Evolutionary conservation across 2,797 vertebrate species (phyloP), one percentile per base, ranked within the genome.

Genomic region (Diplodus sargus): DNA sequence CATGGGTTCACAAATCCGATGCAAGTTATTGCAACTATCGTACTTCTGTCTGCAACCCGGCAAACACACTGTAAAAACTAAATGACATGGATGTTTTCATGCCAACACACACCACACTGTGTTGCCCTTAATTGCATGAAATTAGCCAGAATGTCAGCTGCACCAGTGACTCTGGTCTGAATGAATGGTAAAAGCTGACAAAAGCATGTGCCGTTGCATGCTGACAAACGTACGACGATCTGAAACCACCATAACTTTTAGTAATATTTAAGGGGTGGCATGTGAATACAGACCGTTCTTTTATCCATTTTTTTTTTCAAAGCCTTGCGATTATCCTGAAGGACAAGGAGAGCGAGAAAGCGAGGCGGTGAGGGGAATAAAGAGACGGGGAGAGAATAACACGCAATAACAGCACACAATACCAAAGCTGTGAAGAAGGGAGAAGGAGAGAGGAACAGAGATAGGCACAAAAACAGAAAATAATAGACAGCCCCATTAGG

Each of bases 401-500:
- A 39, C 56, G 69, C 34, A 51, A 79, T 59, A 76, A 79, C 59
- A 45, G 63, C 18, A 34, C 60, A 78, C 63, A 84, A 76, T 84
- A 75, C 59, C 54, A 62, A 51, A 68, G 71, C 63, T 53, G 66
- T 48, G 68, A 54, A 76, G 76, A 82, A 63, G 66, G 39, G 51
- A 62, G 56, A 58, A 67, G 63, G 39, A 73, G 47, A 70, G 53
- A 69, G 78, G 64, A 62, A 87, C 23, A 76, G 54, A 89, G 83
- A 90, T 30, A 28, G 77, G 60, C 57, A 83, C 82, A 82, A 83
- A 88, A 86, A 83, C 78, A 70, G 81, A 77, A 76, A 90, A 86
- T 84, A 92, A 91, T 58, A 90, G 84, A 89, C 85, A 78, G 79
- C 72, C 77, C 83, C 85, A 91, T 90, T 91, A 84, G 85, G 74